phyloP scores from a whole-genome alignment of 2,888 invertebrate species.

The Polydrusus pterygomalis region DNA sequence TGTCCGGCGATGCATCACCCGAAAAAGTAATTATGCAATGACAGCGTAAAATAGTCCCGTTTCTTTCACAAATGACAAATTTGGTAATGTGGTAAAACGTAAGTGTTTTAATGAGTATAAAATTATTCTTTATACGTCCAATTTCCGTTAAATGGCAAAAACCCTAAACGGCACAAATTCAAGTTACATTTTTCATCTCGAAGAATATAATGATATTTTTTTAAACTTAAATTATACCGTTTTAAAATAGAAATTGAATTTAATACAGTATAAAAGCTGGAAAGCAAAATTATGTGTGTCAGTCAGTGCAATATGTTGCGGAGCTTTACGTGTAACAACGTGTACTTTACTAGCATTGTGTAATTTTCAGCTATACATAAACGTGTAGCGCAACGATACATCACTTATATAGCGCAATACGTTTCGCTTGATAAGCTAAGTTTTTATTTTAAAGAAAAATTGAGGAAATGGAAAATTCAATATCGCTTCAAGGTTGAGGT shows the following conservation, averaged over 20 bases:
- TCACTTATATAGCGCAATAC: not conserved
- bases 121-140: no score
- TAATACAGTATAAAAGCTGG: not conserved
- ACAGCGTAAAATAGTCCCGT: no score
- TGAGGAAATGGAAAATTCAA: not conserved
- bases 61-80: not conserved
- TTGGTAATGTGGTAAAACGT: not conserved
- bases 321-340: constrained; percentile 14
- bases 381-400: not conserved
- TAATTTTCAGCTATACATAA: constrained; percentile 4
- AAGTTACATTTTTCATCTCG: no score
- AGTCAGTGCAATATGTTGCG: constrained; percentile 7
- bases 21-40: no score
- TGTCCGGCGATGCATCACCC: no score
- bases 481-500: no score
- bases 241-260: not conserved
- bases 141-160: no score
- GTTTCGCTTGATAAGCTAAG: not conserved
- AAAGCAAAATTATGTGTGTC: constrained; percentile 21
- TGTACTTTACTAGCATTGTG: constrained; percentile 14
- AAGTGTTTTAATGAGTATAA: not conserved
- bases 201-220: no score
- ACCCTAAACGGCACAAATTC: no score
- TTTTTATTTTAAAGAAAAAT: not conserved
- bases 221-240: no score